phyloP scores from a whole-genome alignment of 2,113 vertebrate species.

The Sphaerodactylus townsendi region DNA sequence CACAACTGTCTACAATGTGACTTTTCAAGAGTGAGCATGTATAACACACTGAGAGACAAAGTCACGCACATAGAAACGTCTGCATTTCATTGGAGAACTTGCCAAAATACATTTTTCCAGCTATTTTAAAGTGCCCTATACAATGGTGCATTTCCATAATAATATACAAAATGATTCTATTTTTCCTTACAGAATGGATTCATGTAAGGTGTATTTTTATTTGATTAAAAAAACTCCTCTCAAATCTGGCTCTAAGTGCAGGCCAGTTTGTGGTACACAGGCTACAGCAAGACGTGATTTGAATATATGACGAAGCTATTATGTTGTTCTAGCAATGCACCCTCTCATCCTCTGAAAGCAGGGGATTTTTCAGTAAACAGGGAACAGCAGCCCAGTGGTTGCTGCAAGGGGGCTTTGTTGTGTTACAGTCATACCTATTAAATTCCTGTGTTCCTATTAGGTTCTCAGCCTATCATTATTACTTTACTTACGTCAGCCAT shows the following conservation, averaged over 20 bases:
- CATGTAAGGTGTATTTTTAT: accelerated
- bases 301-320: conserved; percentile 23
- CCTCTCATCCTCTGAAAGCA: neutral
- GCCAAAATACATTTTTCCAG: neutral
- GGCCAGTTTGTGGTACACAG: neutral
- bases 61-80: no score
- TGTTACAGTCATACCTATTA: conserved; percentile 8
- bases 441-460: conserved; percentile 49
- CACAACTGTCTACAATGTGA: no score
- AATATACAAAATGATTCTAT: no score
- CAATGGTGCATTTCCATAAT: neutral
- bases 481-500: conserved; percentile 57
- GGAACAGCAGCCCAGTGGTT: neutral
- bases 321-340: conserved; percentile 3
- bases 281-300: neutral
- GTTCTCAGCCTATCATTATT: conserved; percentile 51
- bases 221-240: neutral
- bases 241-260: neutral
- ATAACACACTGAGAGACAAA: neutral
- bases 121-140: neutral
- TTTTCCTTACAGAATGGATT: neutral
- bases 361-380: neutral
- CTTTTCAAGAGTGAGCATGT: neutral
- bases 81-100: neutral
- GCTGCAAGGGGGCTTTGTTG: neutral